These are phyloP conservation scores for Leptinotarsa tumamoca DNA, from an alignment of 2,888 invertebrate species.

Conservation along the genomic window DNA sequence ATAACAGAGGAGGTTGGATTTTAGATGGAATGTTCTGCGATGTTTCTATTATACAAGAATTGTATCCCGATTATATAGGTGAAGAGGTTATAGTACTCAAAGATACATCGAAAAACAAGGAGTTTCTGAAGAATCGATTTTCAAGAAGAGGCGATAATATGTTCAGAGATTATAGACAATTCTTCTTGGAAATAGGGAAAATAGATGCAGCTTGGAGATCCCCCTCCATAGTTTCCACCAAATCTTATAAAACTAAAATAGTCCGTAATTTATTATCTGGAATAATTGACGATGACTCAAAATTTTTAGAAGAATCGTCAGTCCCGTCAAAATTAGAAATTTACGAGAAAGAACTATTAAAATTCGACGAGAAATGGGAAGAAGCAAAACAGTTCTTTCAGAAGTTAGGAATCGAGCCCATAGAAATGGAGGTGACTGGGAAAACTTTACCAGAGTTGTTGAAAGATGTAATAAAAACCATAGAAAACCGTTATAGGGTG, in stretches of 20 bases:
- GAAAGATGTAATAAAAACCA: conserved; percentile 55
- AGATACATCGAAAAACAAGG: conserved; percentile 67
- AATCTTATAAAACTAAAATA: conserved; percentile 37
- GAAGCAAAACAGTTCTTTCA: conserved; percentile 52
- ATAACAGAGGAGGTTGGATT: conserved; percentile 70
- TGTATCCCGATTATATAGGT: conserved; percentile 68
- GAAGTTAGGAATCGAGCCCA: conserved; percentile 46
- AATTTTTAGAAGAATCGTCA: background rate
- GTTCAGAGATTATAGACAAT: conserved; percentile 56
- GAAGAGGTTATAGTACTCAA: conserved; percentile 71
- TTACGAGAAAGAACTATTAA: conserved; percentile 47
- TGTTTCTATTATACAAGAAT: conserved; percentile 67
- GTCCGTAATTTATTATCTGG: conserved; percentile 45
- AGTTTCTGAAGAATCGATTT: conserved; percentile 60
- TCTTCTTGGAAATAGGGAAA: conserved; percentile 56
- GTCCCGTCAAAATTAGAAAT: conserved; percentile 31
- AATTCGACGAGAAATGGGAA: conserved; percentile 52
- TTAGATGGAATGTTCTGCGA: conserved; percentile 72
- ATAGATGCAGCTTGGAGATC: conserved; percentile 56
- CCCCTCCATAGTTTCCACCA: conserved; percentile 46
- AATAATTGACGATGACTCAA: conserved; percentile 44
- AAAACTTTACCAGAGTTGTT: conserved; percentile 56
- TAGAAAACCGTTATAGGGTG: conserved; percentile 63
- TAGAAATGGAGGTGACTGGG: conserved; percentile 55
- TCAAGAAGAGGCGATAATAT: conserved; percentile 48